Evolutionary conservation across 2,797 vertebrate species (phyloP).

Genomic region (Syndactyla subalaris): DNA sequence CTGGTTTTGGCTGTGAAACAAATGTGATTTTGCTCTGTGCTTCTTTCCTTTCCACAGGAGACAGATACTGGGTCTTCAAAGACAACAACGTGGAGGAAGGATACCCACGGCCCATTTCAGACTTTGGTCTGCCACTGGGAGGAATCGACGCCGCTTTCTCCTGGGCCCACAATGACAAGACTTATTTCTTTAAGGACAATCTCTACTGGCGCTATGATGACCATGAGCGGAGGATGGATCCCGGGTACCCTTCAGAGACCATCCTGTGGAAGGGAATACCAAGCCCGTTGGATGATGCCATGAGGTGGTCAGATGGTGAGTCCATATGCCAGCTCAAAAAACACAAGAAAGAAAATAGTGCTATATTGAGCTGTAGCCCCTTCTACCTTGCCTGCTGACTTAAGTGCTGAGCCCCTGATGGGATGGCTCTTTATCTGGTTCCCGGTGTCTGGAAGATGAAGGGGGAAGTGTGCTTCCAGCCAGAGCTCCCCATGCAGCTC

Average conservation of each 20-base stretch:
- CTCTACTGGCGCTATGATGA: conserved; percentile 94
- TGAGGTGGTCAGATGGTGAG: conserved; percentile 97
- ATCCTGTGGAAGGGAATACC: conserved; percentile 92
- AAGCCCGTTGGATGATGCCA: conserved; percentile 88
- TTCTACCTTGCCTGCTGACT: neutral
- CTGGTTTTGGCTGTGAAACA: neutral
- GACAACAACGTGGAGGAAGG: conserved; percentile 96
- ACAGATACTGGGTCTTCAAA: conserved; percentile 97
- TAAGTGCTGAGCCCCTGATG: neutral
- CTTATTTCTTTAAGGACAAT: conserved; percentile 96
- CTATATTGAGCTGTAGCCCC: neutral
- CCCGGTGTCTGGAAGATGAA: neutral
- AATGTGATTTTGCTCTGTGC: neutral
- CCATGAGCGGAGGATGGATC: conserved; percentile 88
- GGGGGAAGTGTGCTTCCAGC: neutral
- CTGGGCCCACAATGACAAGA: conserved; percentile 95
- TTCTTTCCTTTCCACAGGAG: conserved; percentile 79
- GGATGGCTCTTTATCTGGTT: neutral
- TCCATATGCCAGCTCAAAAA: neutral
- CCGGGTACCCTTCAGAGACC: conserved; percentile 89
- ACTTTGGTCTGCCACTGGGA: conserved; percentile 90
- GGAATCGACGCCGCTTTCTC: conserved; percentile 91
- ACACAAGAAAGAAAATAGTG: neutral
- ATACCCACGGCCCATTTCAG: conserved; percentile 90
- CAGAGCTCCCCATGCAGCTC: neutral